Evolutionary conservation across 1,140 invertebrate genomes (phyloP).

Genomic region (Pogonomyrmex californicus): DNA sequence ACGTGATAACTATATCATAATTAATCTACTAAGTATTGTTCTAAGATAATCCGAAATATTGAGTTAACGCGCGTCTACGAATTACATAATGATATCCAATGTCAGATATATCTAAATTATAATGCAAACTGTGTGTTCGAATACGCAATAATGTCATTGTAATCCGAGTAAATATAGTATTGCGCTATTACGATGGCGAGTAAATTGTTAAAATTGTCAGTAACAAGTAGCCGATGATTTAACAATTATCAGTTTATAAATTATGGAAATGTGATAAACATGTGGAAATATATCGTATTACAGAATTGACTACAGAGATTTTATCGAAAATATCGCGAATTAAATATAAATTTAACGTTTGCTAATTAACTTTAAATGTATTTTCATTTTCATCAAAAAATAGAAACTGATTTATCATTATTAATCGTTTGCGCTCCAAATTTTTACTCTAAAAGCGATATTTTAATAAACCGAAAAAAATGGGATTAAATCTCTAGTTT

Average conservation of each 20-base stretch:
- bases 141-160: constrained; percentile 37
- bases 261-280: constrained; percentile 57
- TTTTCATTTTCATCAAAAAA: background rate
- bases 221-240: constrained; percentile 46
- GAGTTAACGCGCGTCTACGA: background rate
- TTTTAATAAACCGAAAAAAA: constrained; percentile 6
- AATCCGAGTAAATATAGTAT: constrained; percentile 55
- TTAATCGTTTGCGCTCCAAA: background rate
- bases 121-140: constrained; percentile 34
- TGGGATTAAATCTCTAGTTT: background rate
- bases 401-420: constrained; percentile 5
- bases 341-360: constrained; percentile 23
- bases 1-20: constrained; percentile 2
- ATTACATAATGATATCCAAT: constrained; percentile 31
- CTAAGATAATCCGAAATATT: constrained; percentile 52
- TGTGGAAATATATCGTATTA: constrained; percentile 45
- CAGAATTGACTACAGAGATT: constrained; percentile 13
- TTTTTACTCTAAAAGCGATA: background rate
- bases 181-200: background rate
- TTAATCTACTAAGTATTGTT: background rate
- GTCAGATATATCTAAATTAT: constrained; percentile 52
- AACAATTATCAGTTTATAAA: constrained; percentile 56
- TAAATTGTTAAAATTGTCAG: constrained; percentile 59
- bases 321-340: background rate
- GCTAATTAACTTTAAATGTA: constrained; percentile 29